Evolutionary conservation across 2,113 vertebrate species (phyloP), one percentile per base, ranked within the genome.

Genomic region (Melanostigma gelatinosum): DNA sequence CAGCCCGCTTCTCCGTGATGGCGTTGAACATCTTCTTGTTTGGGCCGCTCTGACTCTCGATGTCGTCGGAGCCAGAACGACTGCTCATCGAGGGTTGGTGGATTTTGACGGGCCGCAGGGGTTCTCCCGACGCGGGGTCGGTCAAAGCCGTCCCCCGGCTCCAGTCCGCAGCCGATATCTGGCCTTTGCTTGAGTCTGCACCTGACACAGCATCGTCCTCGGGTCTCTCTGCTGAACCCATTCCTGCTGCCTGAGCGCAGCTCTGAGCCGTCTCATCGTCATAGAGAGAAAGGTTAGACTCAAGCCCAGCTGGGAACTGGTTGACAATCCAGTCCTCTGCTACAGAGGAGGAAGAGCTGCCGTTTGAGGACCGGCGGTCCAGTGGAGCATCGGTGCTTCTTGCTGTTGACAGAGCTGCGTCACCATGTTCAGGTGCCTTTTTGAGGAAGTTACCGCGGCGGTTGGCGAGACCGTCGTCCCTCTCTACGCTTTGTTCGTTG

Each of bases 91-190:
- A 83, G 65, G 95, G 93, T 38, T 91, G 80, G 64, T 96, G 94
- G 67, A 98, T 89, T 64, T 88, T 92, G 77, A 99, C 94, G 22
- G 98, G 97, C 85, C 96, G 94, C 68, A 99, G 85, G 6, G 92
- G 93, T 38, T 94, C 93, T 88, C 95, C 92, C 27, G 90, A 73
- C 0, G 27, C 12, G 0, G 81, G 80, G 82, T 95, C 93, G 22
- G 79, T 95, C 76, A 97, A 85, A 38, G 91, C 93, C 16, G 87
- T 94, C 54, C 98, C 97, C 84, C 88, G 94, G 85, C 97, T 97
- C 97, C 98, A 99, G 1, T 89, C 92, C 78, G 96, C 95, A 46
- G 94, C 95, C 82, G 91, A 94, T 63, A 96, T 77, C 83, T 93
- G 92, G 32, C 79, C 42, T 73, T 84, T 80, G n/a, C 24, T 72